Conservation (phyloP, 2,888 invertebrate species). For the Patella pellucida region DNA sequence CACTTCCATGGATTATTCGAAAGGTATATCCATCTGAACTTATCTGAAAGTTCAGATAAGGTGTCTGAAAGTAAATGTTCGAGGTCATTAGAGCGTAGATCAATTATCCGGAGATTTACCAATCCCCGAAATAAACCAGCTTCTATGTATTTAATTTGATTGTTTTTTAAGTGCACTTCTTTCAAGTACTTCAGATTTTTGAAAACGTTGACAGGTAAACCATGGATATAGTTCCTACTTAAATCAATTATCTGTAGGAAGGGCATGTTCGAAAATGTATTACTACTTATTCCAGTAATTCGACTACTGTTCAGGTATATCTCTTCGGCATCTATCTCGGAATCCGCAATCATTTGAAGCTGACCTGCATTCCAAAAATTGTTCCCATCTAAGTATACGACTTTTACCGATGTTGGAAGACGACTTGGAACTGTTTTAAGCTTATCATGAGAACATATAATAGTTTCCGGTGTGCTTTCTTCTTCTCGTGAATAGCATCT, state of each 20-base stretch:
- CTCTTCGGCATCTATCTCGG: slow-evolving; percentile 3
- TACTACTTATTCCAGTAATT: not conserved
- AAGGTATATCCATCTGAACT: slow-evolving; percentile 11
- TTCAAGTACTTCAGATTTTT: slow-evolving; percentile 11
- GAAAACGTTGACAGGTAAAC: slow-evolving; percentile 8
- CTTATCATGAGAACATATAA: slow-evolving; percentile 19
- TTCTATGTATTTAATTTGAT: slow-evolving; percentile 18
- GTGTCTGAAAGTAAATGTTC: not conserved
- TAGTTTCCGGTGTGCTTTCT: slow-evolving; percentile 15
- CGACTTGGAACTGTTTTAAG: slow-evolving; percentile 10
- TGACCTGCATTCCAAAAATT: slow-evolving; percentile 4
- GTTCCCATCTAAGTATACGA: slow-evolving; percentile 25
- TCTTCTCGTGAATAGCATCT: slow-evolving; percentile 25
- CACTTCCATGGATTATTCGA: slow-evolving; percentile 26
- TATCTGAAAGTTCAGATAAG: not conserved
- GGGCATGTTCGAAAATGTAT: slow-evolving; percentile 11
- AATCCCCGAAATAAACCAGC: not conserved
- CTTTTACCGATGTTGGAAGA: slow-evolving; percentile 11
- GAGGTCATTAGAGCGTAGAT: slow-evolving; percentile 20
- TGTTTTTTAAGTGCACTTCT: slow-evolving; percentile 18
- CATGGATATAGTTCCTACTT: slow-evolving; percentile 20
- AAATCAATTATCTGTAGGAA: slow-evolving; percentile 16
- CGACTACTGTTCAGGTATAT: slow-evolving; percentile 29
- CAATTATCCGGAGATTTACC: not conserved
- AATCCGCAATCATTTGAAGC: not conserved